Evolutionary conservation across 1,140 invertebrate species (phyloP).

Genomic region (Eupristina koningsbergeri): DNA sequence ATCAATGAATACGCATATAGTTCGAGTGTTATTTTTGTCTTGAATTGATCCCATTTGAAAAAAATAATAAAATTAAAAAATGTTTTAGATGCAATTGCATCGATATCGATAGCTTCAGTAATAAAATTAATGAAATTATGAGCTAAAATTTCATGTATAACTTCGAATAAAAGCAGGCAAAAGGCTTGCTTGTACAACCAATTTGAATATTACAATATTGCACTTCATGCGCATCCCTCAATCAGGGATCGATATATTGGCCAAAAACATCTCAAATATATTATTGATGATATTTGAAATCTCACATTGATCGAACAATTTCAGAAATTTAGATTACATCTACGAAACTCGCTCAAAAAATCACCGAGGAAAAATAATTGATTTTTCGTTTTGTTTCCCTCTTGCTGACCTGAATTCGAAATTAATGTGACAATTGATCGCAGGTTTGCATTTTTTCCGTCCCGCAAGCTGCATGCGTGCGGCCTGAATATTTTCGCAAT

Average conservation of each 20-base stretch:
- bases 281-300: conserved; percentile 2
- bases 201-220: background rate
- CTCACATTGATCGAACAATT: background rate
- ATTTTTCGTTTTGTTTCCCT: background rate
- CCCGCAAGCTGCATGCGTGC: background rate
- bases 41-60: no score
- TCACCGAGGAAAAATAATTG: background rate
- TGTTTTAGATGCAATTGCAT: no score
- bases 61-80: no score
- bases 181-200: background rate
- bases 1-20: background rate
- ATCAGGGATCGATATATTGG: background rate
- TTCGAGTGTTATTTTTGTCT: background rate
- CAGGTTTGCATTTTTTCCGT: background rate
- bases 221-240: background rate
- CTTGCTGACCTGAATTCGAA: no score
- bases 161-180: background rate
- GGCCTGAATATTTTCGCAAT: background rate
- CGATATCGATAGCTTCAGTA: background rate
- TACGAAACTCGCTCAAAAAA: background rate
- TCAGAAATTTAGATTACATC: background rate
- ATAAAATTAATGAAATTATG: background rate
- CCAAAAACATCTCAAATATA: conserved; percentile 6
- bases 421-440: background rate
- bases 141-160: background rate